Evolutionary conservation across 2,113 vertebrate genomes (phyloP).

Genomic region (Phoxinus phoxinus): DNA sequence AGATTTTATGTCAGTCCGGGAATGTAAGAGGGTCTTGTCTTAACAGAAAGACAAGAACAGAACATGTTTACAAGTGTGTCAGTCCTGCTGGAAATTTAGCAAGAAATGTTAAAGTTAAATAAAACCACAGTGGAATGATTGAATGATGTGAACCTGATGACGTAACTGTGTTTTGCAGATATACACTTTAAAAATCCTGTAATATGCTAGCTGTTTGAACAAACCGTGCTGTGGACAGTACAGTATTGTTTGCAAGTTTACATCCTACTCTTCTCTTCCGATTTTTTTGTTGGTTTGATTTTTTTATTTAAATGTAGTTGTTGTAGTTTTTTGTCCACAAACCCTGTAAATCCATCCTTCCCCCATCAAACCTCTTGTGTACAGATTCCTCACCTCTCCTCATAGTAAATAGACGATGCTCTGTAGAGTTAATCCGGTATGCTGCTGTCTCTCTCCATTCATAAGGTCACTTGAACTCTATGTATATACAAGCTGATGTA

Average conservation of each 20-base stretch:
- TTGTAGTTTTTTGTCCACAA: neutral
- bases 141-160: neutral
- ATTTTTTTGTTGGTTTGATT: neutral
- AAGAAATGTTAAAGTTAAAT: neutral
- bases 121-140: neutral
- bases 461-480: constrained; percentile 8
- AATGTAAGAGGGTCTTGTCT: neutral
- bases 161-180: constrained; percentile 6
- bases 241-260: constrained; percentile 35
- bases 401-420: constrained; percentile 24
- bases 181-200: neutral
- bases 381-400: constrained; percentile 12
- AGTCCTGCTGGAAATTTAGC: constrained; percentile 24
- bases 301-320: neutral
- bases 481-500: constrained; percentile 49
- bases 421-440: constrained; percentile 7
- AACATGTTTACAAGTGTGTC: constrained; percentile 21
- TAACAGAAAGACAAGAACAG: neutral
- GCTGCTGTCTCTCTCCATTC: constrained; percentile 39
- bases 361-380: neutral
- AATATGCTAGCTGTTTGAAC: constrained; percentile 15
- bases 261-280: neutral
- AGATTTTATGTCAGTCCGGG: neutral
- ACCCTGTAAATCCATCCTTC: constrained; percentile 15
- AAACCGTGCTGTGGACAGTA: constrained; percentile 28